Percentiles rank a stretch among this genome's conserved stretches.
Conservation (phyloP, 2,888 invertebrate species). For the Tupiocoris notatus region DNA sequence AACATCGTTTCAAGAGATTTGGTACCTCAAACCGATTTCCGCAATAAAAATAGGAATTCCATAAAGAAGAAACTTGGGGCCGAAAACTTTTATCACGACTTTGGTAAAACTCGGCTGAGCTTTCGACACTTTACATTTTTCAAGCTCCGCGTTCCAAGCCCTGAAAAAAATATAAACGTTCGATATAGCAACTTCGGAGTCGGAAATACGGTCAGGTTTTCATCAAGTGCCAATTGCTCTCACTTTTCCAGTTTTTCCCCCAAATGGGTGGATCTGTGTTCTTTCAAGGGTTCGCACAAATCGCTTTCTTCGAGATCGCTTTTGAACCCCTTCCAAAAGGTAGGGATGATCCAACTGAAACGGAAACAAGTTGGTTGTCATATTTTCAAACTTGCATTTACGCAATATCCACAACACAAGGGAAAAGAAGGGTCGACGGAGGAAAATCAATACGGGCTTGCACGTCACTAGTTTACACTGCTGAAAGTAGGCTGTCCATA, state of each 20-base stretch:
- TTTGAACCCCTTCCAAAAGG: conserved; percentile 72
- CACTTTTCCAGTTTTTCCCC: conserved; percentile 62
- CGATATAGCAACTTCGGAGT: too few species aligned
- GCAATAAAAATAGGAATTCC: conserved; percentile 64
- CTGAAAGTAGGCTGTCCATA: too few species aligned
- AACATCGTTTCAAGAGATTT: too few species aligned
- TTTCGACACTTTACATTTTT: conserved; percentile 56
- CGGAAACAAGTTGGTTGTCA: too few species aligned
- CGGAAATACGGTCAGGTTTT: too few species aligned
- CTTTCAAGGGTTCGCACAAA: conserved; percentile 67
- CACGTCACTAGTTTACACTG: too few species aligned
- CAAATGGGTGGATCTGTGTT: conserved; percentile 67
- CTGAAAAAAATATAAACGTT: too few species aligned
- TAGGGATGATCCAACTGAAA: conserved; percentile 70
- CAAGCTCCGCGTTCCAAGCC: conserved; percentile 64
- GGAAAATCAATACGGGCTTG: too few species aligned
- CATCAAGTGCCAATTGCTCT: too few species aligned
- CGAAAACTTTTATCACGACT: conserved; percentile 63
- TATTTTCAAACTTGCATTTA: too few species aligned
- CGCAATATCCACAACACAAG: too few species aligned
- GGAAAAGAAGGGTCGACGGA: too few species aligned
- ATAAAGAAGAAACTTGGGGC: conserved; percentile 61
- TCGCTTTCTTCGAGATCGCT: conserved; percentile 72
- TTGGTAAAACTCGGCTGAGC: conserved; percentile 62
- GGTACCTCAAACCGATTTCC: conserved; percentile 62